Evolutionary conservation across 1,140 invertebrate species (phyloP).

Genomic region (Euschistus heros): DNA sequence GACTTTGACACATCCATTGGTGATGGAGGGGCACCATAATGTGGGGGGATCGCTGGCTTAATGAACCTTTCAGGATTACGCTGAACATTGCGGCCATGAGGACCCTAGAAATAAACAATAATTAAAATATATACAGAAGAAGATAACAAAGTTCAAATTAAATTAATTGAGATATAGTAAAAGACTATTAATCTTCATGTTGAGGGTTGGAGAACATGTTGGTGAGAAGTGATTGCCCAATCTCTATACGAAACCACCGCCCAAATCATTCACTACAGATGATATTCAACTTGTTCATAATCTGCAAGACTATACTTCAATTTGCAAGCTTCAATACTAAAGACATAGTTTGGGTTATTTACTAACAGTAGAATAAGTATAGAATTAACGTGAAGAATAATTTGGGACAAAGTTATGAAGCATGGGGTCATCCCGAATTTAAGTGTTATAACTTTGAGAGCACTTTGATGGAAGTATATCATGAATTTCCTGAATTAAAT

Average conservation of each 20-base stretch:
- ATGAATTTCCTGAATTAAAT: too few species aligned
- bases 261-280: too few species aligned
- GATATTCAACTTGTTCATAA: too few species aligned
- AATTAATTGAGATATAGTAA: background rate
- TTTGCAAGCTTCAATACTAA: too few species aligned
- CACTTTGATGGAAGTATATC: too few species aligned
- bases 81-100: conserved; percentile 21
- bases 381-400: too few species aligned
- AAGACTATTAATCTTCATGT: background rate
- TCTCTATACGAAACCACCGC: background rate
- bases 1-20: conserved; percentile 31
- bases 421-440: too few species aligned
- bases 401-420: too few species aligned
- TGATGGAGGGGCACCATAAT: conserved; percentile 25
- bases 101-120: conserved; percentile 21
- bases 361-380: too few species aligned
- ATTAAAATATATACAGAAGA: background rate
- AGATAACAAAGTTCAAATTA: background rate
- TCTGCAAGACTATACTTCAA: too few species aligned
- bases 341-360: too few species aligned
- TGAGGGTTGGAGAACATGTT: background rate
- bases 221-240: background rate
- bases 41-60: conserved; percentile 29
- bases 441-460: too few species aligned
- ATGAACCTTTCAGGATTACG: conserved; percentile 29